Conservation (phyloP, 2,797 vertebrate genomes). For the Acanthornis magna region DNA sequence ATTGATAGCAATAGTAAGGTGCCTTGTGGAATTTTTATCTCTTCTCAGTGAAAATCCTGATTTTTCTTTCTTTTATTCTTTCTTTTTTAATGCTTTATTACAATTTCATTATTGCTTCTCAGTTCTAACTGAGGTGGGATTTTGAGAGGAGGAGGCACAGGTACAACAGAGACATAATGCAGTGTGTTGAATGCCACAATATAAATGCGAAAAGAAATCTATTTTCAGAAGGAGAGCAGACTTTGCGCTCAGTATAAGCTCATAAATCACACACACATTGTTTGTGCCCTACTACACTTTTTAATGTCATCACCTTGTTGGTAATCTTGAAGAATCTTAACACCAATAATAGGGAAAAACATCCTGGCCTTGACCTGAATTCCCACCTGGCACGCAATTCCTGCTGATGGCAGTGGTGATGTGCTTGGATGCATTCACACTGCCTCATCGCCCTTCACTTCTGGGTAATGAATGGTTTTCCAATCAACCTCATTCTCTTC, state of each 20-base stretch:
- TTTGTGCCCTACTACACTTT: not conserved
- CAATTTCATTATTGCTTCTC: not conserved
- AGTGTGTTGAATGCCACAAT: not conserved
- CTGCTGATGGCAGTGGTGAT: not conserved
- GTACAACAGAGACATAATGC: not conserved
- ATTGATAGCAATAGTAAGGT: not conserved
- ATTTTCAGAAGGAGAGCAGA: not conserved
- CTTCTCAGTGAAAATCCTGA: not conserved
- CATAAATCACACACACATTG: not conserved
- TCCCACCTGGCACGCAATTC: not conserved
- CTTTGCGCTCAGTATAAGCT: not conserved
- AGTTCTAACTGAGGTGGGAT: not conserved
- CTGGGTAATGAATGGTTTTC: not conserved
- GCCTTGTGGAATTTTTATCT: not conserved
- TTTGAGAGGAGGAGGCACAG: not conserved
- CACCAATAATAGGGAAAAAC: not conserved
- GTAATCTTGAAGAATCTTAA: not conserved
- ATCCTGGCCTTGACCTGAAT: not conserved
- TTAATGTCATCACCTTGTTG: not conserved
- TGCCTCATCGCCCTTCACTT: accelerated
- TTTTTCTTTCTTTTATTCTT: not conserved
- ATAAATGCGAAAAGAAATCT: not conserved
- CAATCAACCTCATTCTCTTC: not conserved
- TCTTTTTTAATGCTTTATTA: not conserved
- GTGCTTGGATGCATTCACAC: too few relatives aligned